phyloP scores from a whole-genome alignment of 2,888 invertebrate species.

The Bibio marci region DNA sequence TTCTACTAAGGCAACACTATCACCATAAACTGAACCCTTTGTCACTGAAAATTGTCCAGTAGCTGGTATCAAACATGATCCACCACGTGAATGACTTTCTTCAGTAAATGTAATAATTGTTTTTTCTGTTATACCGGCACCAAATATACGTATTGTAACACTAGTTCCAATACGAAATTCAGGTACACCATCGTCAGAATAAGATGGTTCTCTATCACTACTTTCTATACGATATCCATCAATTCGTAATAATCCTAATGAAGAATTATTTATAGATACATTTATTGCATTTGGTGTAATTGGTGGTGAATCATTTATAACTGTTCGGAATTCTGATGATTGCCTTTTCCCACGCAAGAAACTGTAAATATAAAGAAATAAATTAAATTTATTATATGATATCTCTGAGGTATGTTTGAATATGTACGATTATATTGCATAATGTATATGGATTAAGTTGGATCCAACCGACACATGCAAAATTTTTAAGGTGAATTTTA shows the following conservation, averaged over 20 bases:
- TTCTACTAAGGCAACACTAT: conserved; percentile 35
- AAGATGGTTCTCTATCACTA: conserved; percentile 13
- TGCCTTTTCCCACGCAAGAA: no score
- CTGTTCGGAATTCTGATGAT: no score
- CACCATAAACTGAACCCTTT: conserved; percentile 21
- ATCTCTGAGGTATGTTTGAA: no score
- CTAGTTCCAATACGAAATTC: conserved; percentile 42
- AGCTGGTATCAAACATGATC: conserved; percentile 41
- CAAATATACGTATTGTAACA: conserved; percentile 55
- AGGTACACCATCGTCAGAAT: conserved; percentile 38
- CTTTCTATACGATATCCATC: conserved; percentile 19
- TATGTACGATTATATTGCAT: no score
- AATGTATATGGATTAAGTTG: no score
- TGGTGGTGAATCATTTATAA: no score
- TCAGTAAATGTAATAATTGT: conserved; percentile 59
- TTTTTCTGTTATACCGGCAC: conserved; percentile 43
- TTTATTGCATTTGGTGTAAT: no score
- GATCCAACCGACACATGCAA: no score
- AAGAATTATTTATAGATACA: no score
- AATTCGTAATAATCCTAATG: conserved; percentile 5
- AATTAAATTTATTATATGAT: no score
- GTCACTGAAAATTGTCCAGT: conserved; percentile 27
- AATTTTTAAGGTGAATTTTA: no score
- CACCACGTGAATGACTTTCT: conserved; percentile 32
- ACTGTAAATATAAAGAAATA: no score